These are phyloP conservation scores for Apocrypta bakeri DNA, from an alignment of 1,140 invertebrate species.

Conservation along the genomic window DNA sequence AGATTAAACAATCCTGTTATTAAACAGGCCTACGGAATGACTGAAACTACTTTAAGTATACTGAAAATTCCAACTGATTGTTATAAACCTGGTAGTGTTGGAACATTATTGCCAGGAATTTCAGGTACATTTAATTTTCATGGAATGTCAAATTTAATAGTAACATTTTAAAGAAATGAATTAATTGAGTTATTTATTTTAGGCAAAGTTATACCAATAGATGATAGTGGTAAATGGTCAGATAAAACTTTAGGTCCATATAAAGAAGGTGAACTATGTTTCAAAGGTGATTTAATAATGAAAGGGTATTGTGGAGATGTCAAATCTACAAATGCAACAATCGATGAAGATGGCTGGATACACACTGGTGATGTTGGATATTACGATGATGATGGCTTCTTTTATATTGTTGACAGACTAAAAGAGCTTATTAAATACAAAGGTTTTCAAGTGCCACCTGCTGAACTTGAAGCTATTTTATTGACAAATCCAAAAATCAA, in stretches of 20 bases:
- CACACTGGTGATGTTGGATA: constrained; percentile 84
- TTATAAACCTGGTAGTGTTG: constrained; percentile 67
- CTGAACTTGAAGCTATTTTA: constrained; percentile 79
- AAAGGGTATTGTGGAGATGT: constrained; percentile 62
- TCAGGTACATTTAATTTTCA: constrained; percentile 53
- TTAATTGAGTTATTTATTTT: constrained; percentile 12
- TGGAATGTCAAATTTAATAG: background rate
- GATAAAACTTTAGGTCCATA: constrained; percentile 77
- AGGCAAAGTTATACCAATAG: constrained; percentile 60
- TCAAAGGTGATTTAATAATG: constrained; percentile 63
- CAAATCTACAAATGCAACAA: constrained; percentile 58
- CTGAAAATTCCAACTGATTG: constrained; percentile 46
- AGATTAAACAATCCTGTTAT: constrained; percentile 68
- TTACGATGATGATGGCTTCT: constrained; percentile 79
- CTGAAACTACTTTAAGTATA: constrained; percentile 72
- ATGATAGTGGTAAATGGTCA: constrained; percentile 54
- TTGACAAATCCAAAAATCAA: constrained; percentile 79
- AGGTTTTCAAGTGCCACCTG: constrained; percentile 74
- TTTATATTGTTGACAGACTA: constrained; percentile 83
- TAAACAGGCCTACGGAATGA: constrained; percentile 75
- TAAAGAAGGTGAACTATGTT: constrained; percentile 81
- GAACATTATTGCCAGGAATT: constrained; percentile 54
- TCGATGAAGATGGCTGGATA: constrained; percentile 80
- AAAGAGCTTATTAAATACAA: constrained; percentile 87
- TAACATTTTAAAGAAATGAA: background rate